A percentile compares a stretch with the other conserved stretches of the same genome.
Conservation (phyloP, 2,888 invertebrate genomes). For the Gastrophysa polygoni region DNA sequence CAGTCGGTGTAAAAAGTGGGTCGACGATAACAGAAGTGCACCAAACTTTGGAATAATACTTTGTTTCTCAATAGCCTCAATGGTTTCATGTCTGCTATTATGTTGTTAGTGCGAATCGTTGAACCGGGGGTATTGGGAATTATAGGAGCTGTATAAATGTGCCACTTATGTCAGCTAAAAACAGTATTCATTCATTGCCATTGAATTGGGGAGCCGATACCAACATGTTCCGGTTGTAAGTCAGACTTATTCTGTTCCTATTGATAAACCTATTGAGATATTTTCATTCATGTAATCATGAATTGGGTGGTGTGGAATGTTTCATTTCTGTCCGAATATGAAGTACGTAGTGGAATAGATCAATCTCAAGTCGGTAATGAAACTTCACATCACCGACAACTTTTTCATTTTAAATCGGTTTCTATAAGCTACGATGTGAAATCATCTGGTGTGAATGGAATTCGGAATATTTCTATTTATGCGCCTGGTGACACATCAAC, state of each 20-base stretch:
- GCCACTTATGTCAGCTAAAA: neutral
- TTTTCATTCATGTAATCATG: too few species aligned
- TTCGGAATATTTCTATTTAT: too few species aligned
- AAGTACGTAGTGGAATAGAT: too few species aligned
- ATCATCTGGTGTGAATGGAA: too few species aligned
- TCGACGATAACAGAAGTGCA: conserved; percentile 30
- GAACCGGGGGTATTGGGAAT: neutral
- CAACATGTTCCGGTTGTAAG: neutral
- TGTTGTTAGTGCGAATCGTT: conserved; percentile 3
- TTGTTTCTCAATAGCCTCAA: conserved; percentile 9
- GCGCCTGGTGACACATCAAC: too few species aligned
- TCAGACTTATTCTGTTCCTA: neutral
- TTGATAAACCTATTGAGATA: too few species aligned
- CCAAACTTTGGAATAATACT: conserved; percentile 20
- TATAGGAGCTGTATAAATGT: neutral
- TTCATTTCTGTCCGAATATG: too few species aligned
- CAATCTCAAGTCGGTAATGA: too few species aligned
- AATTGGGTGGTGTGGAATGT: too few species aligned
- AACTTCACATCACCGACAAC: too few species aligned
- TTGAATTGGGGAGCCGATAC: neutral
- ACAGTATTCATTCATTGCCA: neutral
- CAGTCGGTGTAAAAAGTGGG: conserved; percentile 50
- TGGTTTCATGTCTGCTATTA: conserved; percentile 13
- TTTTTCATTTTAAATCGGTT: too few species aligned
- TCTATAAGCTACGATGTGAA: too few species aligned